Evolutionary conservation across 2,888 invertebrate genomes (phyloP), one percentile per base, ranked within the genome.

Genomic region (Leptopilina myrica): DNA sequence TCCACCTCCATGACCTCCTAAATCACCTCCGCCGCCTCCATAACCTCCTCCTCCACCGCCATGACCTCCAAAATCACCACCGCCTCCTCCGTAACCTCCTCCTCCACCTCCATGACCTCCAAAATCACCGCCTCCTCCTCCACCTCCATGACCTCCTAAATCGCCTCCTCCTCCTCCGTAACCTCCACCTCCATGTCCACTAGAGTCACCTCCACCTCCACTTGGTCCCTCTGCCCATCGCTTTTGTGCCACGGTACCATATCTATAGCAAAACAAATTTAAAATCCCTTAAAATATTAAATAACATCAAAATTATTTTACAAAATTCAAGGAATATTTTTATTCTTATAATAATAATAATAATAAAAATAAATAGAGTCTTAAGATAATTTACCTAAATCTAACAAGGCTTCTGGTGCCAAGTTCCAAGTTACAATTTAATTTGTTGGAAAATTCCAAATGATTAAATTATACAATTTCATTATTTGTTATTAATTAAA

Each of bases 211-310:
- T 5, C 62, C 79, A 15, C 80, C 82, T 46, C 73, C 78, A 64
- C 80, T 81, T 12, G 79, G 78, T 64, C 80, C 80, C 7, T 73
- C 78, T 73, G 86, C 82, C 78, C 84, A 79, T 78, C 89, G 83
- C 62, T 90, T 91, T 78, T 91, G 88, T 12, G 90, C 89, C 80
- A 85, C 88, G 84, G 87, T 86, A 78, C 86, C 88, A 83, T 85
- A 85, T 73, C 87, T 87, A 76, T 59, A n/a, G 79, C 77, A 49
- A 73, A 87, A 0, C 8, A 62, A 8, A 20, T 9, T 20, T 8
- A 12, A 84, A 75, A 69, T 79, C 20, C 11, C 20, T 20, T 62
- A 3, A 20, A 8, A 15, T 62, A 15, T 62, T 62, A 26, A 15
- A 9, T 43, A 2, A 6, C 2, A 43, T 43, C 43, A 43, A 43